These are phyloP conservation scores for Blennius ocellaris DNA, from an alignment of 2,113 vertebrate genomes.

Conservation along the genomic window DNA sequence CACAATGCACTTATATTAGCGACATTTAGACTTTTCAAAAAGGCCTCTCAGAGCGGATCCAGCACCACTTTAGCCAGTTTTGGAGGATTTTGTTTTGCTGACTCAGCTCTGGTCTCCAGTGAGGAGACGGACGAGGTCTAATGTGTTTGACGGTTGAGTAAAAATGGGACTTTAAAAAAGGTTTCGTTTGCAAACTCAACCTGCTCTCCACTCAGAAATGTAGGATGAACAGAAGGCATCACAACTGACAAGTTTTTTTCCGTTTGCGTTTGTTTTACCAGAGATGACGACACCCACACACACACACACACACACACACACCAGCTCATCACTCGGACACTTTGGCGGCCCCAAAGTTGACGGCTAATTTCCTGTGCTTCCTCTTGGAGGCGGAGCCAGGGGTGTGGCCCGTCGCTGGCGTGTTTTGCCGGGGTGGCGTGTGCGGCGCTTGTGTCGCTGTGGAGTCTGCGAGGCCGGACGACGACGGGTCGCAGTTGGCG, in stretches of 20 bases:
- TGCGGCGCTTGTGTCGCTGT: conserved; percentile 50
- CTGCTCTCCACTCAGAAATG: not conserved
- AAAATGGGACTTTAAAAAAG: not conserved
- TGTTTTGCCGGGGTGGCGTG: conserved; percentile 74
- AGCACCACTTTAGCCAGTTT: too few relatives aligned
- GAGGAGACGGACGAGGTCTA: not conserved
- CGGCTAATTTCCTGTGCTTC: conserved; percentile 94
- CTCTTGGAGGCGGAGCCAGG: conserved; percentile 89
- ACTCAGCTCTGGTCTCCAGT: not conserved
- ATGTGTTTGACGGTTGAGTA: not conserved
- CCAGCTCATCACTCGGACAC: conserved; percentile 84
- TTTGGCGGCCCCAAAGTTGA: conserved; percentile 95
- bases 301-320: not conserved
- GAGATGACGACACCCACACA: not conserved
- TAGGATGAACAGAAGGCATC: not conserved
- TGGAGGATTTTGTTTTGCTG: too few relatives aligned
- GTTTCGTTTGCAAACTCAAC: not conserved
- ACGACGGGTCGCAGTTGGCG: conserved; percentile 59
- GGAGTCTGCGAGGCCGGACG: not conserved
- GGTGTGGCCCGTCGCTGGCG: conserved; percentile 66
- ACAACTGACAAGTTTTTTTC: too few relatives aligned
- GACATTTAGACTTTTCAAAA: not conserved
- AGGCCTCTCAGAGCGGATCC: not conserved
- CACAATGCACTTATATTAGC: conserved; percentile 6
- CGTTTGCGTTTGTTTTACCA: too few relatives aligned